These are phyloP conservation scores for Monoplex corrugatus DNA, from an alignment of 2,888 invertebrate genomes.

Conservation along the genomic window DNA sequence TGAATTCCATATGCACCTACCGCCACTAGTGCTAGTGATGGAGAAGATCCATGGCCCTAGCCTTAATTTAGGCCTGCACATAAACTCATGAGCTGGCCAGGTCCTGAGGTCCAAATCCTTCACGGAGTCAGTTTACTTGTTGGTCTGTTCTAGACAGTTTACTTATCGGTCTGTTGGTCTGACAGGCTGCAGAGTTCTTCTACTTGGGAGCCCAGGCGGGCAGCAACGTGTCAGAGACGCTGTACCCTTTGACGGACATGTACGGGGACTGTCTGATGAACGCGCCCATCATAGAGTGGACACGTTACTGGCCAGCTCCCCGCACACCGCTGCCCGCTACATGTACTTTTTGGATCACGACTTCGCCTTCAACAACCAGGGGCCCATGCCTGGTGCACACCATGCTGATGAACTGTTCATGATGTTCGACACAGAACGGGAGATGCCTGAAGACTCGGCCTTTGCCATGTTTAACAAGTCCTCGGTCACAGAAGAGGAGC, in stretches of 20 bases:
- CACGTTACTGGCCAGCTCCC: not conserved
- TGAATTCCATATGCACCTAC: too few species aligned
- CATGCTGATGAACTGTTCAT: constrained; percentile 37
- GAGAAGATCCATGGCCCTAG: too few species aligned
- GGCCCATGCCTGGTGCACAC: constrained; percentile 13
- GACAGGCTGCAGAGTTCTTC: constrained; percentile 41
- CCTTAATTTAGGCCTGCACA: too few species aligned
- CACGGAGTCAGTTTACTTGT: too few species aligned
- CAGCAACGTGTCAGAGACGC: not conserved
- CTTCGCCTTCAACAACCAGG: constrained; percentile 19
- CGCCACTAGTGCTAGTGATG: too few species aligned
- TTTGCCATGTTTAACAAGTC: not conserved
- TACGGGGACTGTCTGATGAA: constrained; percentile 23
- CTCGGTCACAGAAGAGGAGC: constrained; percentile 4
- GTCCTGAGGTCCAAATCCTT: too few species aligned
- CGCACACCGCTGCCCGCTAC: constrained; percentile 10
- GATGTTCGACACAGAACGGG: constrained; percentile 16
- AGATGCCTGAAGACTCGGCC: not conserved
- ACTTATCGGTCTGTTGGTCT: too few species aligned
- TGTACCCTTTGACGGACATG: not conserved
- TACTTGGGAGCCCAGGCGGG: constrained; percentile 7
- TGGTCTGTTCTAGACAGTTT: too few species aligned
- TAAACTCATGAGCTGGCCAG: too few species aligned
- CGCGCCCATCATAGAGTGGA: constrained; percentile 29
- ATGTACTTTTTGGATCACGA: constrained; percentile 4